These are phyloP conservation scores for Callyntrura guangdongensis DNA, from an alignment of 2,888 invertebrate genomes.

Conservation along the genomic window DNA sequence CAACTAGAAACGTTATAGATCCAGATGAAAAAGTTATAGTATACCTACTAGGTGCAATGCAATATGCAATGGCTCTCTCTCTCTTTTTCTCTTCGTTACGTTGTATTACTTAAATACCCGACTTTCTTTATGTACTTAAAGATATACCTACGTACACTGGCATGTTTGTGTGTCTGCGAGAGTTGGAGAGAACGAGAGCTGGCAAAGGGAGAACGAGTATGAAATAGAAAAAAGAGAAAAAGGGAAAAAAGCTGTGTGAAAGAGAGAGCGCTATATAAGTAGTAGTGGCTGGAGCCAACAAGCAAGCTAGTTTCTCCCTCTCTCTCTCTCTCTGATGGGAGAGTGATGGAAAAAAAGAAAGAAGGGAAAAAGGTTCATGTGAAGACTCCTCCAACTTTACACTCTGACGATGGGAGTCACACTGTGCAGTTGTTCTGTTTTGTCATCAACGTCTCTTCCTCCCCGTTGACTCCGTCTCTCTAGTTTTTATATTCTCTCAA, in stretches of 20 bases:
- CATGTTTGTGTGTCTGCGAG: constrained; percentile 9
- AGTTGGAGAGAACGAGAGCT: constrained; percentile 40
- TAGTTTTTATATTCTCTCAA: constrained; percentile 73
- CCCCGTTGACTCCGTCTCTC: constrained; percentile 82
- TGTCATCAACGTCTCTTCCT: constrained; percentile 81
- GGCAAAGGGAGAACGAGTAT: constrained; percentile 47
- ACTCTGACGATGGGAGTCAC: constrained; percentile 82
- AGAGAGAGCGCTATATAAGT: constrained; percentile 16
- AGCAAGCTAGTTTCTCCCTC: constrained; percentile 37
- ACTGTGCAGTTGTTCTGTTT: constrained; percentile 81
- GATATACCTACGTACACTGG: constrained; percentile 4
- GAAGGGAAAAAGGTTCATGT: constrained; percentile 77
- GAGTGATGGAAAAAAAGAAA: constrained; percentile 62
- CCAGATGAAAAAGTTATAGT: constrained; percentile 9
- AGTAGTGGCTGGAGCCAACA: background rate
- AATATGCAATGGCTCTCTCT: constrained; percentile 25
- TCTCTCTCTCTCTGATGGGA: constrained; percentile 21
- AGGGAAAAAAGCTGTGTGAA: constrained; percentile 43
- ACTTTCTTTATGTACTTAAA: background rate
- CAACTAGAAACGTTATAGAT: constrained; percentile 33
- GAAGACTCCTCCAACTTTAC: constrained; percentile 80
- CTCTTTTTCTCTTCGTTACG: background rate
- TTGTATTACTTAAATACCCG: background rate
- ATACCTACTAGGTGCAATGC: constrained; percentile 26
- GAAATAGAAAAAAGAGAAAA: constrained; percentile 54